Evolutionary conservation across 2,888 invertebrate species (phyloP).

Genomic region (Pandemis cinnamomeana): DNA sequence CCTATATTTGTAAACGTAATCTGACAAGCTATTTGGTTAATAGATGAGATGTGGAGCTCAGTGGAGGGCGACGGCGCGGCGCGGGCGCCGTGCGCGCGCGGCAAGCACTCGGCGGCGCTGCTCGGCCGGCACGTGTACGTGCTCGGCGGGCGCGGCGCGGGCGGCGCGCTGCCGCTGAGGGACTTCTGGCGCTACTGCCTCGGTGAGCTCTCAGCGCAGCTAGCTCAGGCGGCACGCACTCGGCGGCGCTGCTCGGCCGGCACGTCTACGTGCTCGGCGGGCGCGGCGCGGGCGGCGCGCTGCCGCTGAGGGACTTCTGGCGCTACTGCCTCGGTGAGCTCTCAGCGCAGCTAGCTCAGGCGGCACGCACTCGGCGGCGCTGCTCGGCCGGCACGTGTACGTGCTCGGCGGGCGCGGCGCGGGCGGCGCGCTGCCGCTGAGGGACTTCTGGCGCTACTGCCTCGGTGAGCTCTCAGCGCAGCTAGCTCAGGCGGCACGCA

Average conservation of each 20-base stretch:
- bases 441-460: constrained; percentile 88
- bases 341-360: too few species aligned
- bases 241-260: constrained; percentile 90
- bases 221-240: constrained; percentile 87
- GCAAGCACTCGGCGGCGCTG: constrained; percentile 92
- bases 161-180: constrained; percentile 90
- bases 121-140: constrained; percentile 91
- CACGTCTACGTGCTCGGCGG: constrained; percentile 93
- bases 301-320: constrained; percentile 93
- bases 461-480: neutral
- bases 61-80: constrained; percentile 66
- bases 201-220: constrained; percentile 70
- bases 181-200: constrained; percentile 94
- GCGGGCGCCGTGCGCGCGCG: constrained; percentile 85
- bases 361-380: constrained; percentile 92
- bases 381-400: constrained; percentile 90
- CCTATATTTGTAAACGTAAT: too few species aligned
- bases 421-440: constrained; percentile 90
- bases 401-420: constrained; percentile 94
- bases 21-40: too few species aligned
- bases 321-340: neutral
- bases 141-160: constrained; percentile 93
- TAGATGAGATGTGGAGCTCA: constrained; percentile 74
- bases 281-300: constrained; percentile 91
- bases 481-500: constrained; percentile 85